Percentiles rank a stretch among this genome's conserved stretches.
Evolutionary conservation across 2,888 invertebrate species (phyloP).

Genomic region (Phrixothrix hirtus): DNA sequence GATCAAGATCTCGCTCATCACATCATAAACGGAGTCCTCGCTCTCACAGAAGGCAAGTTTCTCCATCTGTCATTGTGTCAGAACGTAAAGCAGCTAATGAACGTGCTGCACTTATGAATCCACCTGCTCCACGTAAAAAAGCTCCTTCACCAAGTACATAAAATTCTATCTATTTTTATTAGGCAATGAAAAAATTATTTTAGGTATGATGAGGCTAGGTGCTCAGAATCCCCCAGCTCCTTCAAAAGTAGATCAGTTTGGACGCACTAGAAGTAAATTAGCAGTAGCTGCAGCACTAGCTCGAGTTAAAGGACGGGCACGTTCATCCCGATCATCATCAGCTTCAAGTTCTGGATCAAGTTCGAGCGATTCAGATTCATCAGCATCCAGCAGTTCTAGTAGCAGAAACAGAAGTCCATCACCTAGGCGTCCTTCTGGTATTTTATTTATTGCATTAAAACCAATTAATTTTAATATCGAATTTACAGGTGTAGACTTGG

Average conservation of each 20-base stretch:
- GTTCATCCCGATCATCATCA: conserved; percentile 58
- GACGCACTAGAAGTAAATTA: conserved; percentile 50
- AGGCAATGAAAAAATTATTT: neutral
- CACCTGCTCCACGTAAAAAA: conserved; percentile 67
- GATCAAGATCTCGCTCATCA: conserved; percentile 55
- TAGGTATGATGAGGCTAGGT: conserved; percentile 59
- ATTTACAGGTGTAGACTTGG: conserved; percentile 46
- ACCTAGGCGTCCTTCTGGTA: conserved; percentile 47
- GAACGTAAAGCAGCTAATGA: conserved; percentile 67
- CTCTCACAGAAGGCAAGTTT: conserved; percentile 52
- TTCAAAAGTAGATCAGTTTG: conserved; percentile 50
- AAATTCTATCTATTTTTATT: neutral
- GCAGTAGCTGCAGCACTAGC: conserved; percentile 54
- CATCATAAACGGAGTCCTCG: conserved; percentile 32
- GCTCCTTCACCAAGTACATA: conserved; percentile 58
- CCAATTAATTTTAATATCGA: conserved; percentile 10
- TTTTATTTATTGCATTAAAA: too few species aligned
- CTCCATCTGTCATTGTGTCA: conserved; percentile 67
- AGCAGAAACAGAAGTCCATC: conserved; percentile 58
- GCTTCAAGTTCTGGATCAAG: conserved; percentile 61
- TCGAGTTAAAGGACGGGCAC: conserved; percentile 50
- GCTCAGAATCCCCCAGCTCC: conserved; percentile 66
- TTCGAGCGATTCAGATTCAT: conserved; percentile 63
- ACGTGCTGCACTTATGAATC: conserved; percentile 74
- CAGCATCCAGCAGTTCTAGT: conserved; percentile 60